Base-by-base conservation (phyloP, 2,888 invertebrate genomes). In the Tupiocoris notatus region DNA sequence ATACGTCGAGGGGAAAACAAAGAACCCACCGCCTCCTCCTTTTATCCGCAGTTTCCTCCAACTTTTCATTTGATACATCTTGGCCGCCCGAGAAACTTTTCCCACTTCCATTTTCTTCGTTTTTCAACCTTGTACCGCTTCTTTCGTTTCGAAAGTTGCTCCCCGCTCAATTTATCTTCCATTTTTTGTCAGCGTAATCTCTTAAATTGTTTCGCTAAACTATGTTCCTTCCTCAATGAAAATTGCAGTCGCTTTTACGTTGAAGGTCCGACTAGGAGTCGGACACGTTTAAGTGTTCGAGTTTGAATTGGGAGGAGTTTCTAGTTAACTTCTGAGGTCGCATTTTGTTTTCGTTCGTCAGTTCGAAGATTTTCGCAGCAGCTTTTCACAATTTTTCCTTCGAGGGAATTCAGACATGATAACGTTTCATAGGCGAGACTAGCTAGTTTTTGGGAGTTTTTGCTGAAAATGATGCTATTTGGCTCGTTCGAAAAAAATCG, bases 201-300 rank as follows among this genome's bases (percentile, higher is more conserved):
- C 73, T 63, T 73, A 62, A 73, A 73, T 73, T 73, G 73, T 73
- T 73, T 73, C 73, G 17, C 73, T 62, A 73, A 73, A 73, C 61
- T 73, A 73, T 73, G 73, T 73, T 73, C 62, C 22, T 73, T 57
- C 73, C 73, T 39, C 62, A 63, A 73, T 73, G 73, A 73, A 73
- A 73, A 73, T 73, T 73, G 73, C 73, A 73, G 63, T n/a, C 39
- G 7, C 62, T 68, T 71, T 62, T 39, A 71, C 71, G 61, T 61
- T 58, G 62, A 73, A 73, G 73, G 62, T 62, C 73, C 73, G n/a
- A 73, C 73, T 73, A 73, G 73, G 73, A 73, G 62, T 73, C 73
- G 62, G 73, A 73, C 73, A 73, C 73, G 73, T 73, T 73, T 62
- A 73, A 73, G 73, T 73, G 73, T 62, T 63, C 39, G 62, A 73